Conservation (phyloP, 92 coral and sea anemone genomes). For the Umimayanthus chanpuru region DNA sequence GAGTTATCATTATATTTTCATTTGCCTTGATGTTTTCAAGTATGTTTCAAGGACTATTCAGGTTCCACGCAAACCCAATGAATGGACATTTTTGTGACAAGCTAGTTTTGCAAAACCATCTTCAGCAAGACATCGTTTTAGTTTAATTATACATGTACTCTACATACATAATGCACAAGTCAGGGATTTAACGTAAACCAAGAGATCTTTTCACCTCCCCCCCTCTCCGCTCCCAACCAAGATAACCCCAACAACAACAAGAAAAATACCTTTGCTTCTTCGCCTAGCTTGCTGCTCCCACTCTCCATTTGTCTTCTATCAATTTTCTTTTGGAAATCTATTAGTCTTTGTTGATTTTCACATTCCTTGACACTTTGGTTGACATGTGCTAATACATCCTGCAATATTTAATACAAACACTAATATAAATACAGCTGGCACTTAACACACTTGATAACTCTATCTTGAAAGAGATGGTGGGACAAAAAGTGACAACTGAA, state of each 20-base stretch:
- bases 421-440: not conserved
- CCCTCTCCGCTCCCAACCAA: no score
- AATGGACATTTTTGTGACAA: no score
- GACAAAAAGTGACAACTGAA: no score
- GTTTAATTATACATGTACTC: no score
- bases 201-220: not conserved
- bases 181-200: not conserved
- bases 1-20: no score
- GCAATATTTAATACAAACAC: constrained; percentile 14
- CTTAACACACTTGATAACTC: not conserved
- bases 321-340: constrained; percentile 87
- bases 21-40: no score
- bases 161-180: not conserved
- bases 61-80: no score
- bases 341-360: constrained; percentile 95
- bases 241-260: not conserved
- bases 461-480: no score
- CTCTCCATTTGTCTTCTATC: constrained; percentile 78
- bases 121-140: no score
- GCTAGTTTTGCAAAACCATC: no score
- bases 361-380: constrained; percentile 98
- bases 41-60: no score
- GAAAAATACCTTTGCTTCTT: constrained; percentile 51
- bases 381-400: constrained; percentile 94
- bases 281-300: constrained; percentile 44